Evolutionary conservation across 1,140 invertebrate genomes (phyloP).

Genomic region (Drosophila yakuba): DNA sequence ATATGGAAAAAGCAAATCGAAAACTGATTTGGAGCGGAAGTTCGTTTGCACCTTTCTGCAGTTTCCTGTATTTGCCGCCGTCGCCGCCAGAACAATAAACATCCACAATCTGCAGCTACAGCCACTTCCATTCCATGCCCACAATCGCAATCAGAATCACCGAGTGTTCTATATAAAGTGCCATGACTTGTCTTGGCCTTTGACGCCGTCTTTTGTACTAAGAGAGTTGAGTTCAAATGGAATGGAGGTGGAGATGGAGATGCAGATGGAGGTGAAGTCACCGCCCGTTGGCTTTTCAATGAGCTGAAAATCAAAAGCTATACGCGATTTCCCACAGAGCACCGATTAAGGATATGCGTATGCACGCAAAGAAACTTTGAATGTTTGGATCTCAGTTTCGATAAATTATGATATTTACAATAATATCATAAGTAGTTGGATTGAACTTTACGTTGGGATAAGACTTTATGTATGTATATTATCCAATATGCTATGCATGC

Average conservation of each 20-base stretch:
- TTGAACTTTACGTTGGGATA: no score
- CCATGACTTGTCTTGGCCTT: constrained; percentile 69
- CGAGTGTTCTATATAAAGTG: constrained; percentile 35
- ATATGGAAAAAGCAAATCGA: constrained; percentile 78
- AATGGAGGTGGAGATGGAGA: constrained; percentile 6
- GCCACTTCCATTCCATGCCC: constrained; percentile 21
- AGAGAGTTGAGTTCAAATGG: constrained; percentile 18
- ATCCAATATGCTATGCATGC: no score
- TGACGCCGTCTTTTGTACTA: constrained; percentile 66
- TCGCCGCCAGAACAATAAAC: constrained; percentile 47
- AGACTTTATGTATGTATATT: no score
- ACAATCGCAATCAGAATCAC: constrained; percentile 28
- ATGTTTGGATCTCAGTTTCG: no score
- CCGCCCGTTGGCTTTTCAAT: constrained; percentile 56
- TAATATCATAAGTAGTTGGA: no score
- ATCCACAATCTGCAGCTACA: constrained; percentile 6
- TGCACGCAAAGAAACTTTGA: constrained; percentile 9
- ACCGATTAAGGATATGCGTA: constrained; percentile 34
- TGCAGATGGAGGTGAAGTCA: constrained; percentile 7
- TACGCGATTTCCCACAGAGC: constrained; percentile 25
- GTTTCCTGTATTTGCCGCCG: constrained; percentile 71
- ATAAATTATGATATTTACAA: no score
- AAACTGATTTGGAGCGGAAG: constrained; percentile 83
- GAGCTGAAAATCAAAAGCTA: constrained; percentile 69
- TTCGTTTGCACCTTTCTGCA: constrained; percentile 83